Evolutionary conservation across 2,888 invertebrate species (phyloP), one percentile per base, ranked within the genome.

Genomic region (Ormyrus thymus): DNA sequence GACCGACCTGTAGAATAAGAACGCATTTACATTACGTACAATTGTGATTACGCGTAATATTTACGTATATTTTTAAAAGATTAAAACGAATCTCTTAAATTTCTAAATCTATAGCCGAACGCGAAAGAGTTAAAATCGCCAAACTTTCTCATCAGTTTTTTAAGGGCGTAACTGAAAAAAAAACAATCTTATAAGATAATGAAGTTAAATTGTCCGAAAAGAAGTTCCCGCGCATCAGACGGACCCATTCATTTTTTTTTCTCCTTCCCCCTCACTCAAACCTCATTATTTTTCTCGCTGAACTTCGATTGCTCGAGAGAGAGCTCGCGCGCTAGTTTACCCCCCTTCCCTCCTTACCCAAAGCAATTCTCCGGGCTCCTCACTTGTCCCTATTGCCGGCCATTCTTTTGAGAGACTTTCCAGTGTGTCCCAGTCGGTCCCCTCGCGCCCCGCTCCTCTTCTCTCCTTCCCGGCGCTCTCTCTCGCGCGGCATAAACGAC

Each of bases 221-320:
- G 59, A 50, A 64, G 13, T 29, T 74, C 51, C 11, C 15, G 6
- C 15, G 43, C 29, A 29, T 8, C 48, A 45, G n/a, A 13, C 10
- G 50, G 59, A 43, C 51, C 10, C 10, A 71, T 51, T 66, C 56
- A 62, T 76, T 76, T 50, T 43, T 58, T 76, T 56, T 45, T 61
- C 46, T 48, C 50, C 56, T 4, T n/a, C n/a, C 13, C 29, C n/a
- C 10, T 11, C n/a, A 7, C 50, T 61, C 10, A 43, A 76, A 69
- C 70, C 70, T 76, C 76, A 70, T 76, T 76, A 76, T 76, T 76
- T 76, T 75, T 70, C 70, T 56, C 48, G 62, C 69, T 62, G 50
- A 76, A 76, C 43, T 70, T 70, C 69, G 76, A 70, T 70, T 64
- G 76, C 70, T n/a, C 58, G 50, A 55, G 15, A 43, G 29, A 29